Evolutionary conservation across 2,888 invertebrate genomes (phyloP), one percentile per base, ranked within the genome.

Genomic region (Hyles lineata): DNA sequence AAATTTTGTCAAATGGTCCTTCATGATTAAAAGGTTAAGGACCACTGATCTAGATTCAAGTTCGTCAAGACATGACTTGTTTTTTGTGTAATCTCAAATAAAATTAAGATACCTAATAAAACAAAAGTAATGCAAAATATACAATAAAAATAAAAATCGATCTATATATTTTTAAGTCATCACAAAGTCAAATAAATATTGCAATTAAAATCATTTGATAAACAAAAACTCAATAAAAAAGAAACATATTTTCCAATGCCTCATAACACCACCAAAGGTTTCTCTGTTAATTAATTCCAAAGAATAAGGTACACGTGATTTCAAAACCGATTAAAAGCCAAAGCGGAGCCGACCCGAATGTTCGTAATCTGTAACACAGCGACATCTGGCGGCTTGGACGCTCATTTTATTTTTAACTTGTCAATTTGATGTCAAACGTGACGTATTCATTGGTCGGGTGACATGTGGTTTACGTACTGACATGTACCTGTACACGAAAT

Each of bases 361-460:
- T 70, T 21, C 67, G 67, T 72, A 70, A 72, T 72, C 70, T 72
- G 72, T 72, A 72, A 70, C 55, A 58, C 69, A 70, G 60, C 71
- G 71, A 61, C 70, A 73, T 72, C 72, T 72, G 72, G 55, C 58
- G 72, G 43, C 72, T 63, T 23, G 21, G 35, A 52, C 61, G 52
- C 61, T 73, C 70, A 58, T 62, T 73, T 73, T 69, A 69, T 50
- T 61, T 73, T 73, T 63, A 61, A 61, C 32, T 60, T 70, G 70
- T 70, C 73, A 62, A 73, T 73, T 55, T 70, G 11, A 70, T 35
- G 73, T 73, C 70, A 52, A 23, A 61, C 50, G 52, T 70, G 70
- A 70, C 73, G 61, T 78, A 75, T 76, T 76, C 76, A 76, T 75
- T 76, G 76, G 73, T 72, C 73, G 75, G 72, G 23, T 58, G 76